Evolutionary conservation across 2,113 vertebrate genomes (phyloP).

Genomic region (Apodemus sylvaticus): DNA sequence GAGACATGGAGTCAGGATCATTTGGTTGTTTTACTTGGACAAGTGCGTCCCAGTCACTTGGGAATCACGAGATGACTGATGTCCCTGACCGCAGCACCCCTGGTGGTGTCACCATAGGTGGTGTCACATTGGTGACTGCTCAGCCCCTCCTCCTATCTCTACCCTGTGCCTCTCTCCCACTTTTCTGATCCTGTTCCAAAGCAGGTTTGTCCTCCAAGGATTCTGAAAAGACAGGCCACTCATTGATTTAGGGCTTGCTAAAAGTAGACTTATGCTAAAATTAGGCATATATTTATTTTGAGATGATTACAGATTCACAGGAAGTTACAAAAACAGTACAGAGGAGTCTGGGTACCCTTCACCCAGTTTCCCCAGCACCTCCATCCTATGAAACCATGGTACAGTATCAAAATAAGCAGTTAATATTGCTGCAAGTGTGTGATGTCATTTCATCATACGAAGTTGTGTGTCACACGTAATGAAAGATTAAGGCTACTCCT

Average conservation of each 20-base stretch:
- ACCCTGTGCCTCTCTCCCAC: background rate
- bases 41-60: background rate
- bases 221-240: background rate
- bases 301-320: background rate
- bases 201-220: background rate
- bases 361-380: background rate
- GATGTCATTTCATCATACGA: background rate
- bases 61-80: background rate
- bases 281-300: background rate
- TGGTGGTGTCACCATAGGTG: background rate
- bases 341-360: background rate
- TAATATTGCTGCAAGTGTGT: background rate
- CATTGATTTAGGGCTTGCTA: background rate
- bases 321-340: conserved; percentile 52
- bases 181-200: background rate
- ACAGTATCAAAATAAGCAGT: background rate
- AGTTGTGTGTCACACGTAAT: background rate
- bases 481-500: background rate
- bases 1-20: background rate
- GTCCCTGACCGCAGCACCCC: background rate
- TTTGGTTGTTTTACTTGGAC: background rate
- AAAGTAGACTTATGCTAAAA: conserved; percentile 13
- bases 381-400: background rate
- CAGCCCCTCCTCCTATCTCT: too few species aligned
- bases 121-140: background rate